Evolutionary conservation across 2,888 invertebrate genomes (phyloP).

Genomic region (Ectropis crepuscularia): DNA sequence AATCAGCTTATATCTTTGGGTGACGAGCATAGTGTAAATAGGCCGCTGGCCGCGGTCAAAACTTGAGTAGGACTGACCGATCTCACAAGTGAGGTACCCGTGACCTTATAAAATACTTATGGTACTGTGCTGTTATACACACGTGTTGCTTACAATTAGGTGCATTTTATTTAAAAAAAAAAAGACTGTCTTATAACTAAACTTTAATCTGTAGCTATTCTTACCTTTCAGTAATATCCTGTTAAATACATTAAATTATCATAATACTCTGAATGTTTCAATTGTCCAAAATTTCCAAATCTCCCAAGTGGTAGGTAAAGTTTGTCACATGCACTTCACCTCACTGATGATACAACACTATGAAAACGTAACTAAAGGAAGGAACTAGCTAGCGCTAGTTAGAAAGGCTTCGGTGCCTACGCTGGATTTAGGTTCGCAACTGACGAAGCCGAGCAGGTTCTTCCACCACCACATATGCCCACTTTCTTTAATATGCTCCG

Average conservation of each 20-base stretch:
- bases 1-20: too few relatives aligned
- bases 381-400: not conserved
- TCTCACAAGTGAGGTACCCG: too few relatives aligned
- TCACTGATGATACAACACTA: not conserved
- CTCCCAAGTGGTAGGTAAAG: not conserved
- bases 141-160: too few relatives aligned
- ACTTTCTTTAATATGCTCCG: slow-evolving; percentile 42
- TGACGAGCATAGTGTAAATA: too few relatives aligned
- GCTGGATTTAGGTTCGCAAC: slow-evolving; percentile 27
- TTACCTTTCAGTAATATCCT: not conserved
- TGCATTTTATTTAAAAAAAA: too few relatives aligned
- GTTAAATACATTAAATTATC: not conserved
- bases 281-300: not conserved
- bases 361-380: not conserved
- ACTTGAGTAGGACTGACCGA: too few relatives aligned
- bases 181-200: too few relatives aligned
- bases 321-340: not conserved
- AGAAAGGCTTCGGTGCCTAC: slow-evolving; percentile 10
- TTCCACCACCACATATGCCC: slow-evolving; percentile 31
- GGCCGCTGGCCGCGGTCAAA: too few relatives aligned
- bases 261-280: not conserved
- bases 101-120: too few relatives aligned
- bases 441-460: slow-evolving; percentile 15
- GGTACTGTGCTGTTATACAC: too few relatives aligned
- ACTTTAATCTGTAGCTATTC: not conserved